A percentile compares a stretch with the other conserved stretches of the same genome.
Conservation (phyloP, 2,888 invertebrate genomes). For the Gymnosoma rotundatum region DNA sequence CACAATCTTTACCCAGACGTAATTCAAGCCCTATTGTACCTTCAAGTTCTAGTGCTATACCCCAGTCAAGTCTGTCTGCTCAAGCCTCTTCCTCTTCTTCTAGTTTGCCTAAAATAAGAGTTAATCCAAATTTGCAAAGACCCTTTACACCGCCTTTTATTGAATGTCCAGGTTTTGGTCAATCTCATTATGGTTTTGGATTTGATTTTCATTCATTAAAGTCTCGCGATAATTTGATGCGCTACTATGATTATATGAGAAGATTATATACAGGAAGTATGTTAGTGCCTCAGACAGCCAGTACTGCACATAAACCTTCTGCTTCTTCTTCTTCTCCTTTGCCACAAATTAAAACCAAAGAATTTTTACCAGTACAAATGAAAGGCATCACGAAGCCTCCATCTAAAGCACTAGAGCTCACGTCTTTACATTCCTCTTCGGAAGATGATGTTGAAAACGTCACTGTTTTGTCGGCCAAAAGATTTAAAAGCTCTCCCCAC, state of each 20-base stretch:
- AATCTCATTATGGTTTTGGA: constrained; percentile 53
- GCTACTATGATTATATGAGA: constrained; percentile 80
- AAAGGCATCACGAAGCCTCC: constrained; percentile 19
- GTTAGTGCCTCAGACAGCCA: constrained; percentile 26
- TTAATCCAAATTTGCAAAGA: constrained; percentile 77
- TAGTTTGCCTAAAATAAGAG: constrained; percentile 74
- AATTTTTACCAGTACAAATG: constrained; percentile 66
- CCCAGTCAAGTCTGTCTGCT: neutral
- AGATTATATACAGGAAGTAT: constrained; percentile 77
- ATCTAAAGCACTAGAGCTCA: constrained; percentile 23
- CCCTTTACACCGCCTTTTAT: constrained; percentile 74
- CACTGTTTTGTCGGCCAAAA: constrained; percentile 50
- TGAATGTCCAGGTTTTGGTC: constrained; percentile 51
- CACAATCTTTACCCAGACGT: constrained; percentile 42
- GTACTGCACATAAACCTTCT: constrained; percentile 18
- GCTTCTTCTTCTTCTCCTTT: constrained; percentile 72
- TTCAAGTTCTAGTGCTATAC: constrained; percentile 12
- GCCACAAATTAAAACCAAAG: constrained; percentile 75
- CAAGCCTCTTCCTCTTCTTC: neutral
- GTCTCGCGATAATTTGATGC: constrained; percentile 78
- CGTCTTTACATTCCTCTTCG: constrained; percentile 50
- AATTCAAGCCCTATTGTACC: constrained; percentile 55
- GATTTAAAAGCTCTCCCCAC: constrained; percentile 74
- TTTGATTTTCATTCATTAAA: constrained; percentile 77
- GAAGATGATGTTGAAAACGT: constrained; percentile 62